A percentile compares a stretch with the other conserved stretches of the same genome.
Conservation (phyloP, 1,140 invertebrate genomes). For the Caenorhabditis brenneri region DNA sequence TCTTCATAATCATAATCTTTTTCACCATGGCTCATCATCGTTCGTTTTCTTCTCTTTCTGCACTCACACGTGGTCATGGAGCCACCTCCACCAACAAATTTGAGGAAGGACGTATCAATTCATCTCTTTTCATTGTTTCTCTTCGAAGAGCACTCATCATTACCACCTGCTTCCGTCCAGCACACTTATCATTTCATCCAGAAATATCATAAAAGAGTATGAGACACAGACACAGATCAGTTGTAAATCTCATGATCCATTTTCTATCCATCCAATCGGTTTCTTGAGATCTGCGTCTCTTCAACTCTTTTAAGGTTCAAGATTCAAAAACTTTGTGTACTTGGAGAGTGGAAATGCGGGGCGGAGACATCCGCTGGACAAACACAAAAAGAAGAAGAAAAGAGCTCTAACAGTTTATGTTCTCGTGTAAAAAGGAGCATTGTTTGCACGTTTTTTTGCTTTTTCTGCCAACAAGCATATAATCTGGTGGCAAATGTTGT, state of each 20-base stretch:
- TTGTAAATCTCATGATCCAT: slow-evolving; percentile 39
- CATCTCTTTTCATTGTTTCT: background rate
- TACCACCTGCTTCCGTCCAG: slow-evolving; percentile 9
- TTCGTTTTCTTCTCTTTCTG: background rate
- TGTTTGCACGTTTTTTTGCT: slow-evolving; percentile 23
- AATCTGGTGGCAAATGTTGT: background rate
- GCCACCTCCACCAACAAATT: background rate
- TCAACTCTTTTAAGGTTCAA: slow-evolving; percentile 17
- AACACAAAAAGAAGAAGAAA: background rate
- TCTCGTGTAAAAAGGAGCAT: background rate
- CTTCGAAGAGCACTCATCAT: slow-evolving; percentile 14
- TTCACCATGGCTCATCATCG: background rate
- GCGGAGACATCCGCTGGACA: slow-evolving; percentile 29
- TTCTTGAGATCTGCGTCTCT: slow-evolving; percentile 34
- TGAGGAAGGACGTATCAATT: background rate
- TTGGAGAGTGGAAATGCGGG: background rate
- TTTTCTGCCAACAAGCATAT: background rate
- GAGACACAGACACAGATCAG: background rate
- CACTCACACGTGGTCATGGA: slow-evolving; percentile 6
- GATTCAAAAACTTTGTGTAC: slow-evolving; percentile 15
- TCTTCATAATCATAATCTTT: slow-evolving; percentile 8
- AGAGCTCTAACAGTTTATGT: slow-evolving; percentile 13
- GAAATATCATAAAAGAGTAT: background rate
- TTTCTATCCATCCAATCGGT: slow-evolving; percentile 6
- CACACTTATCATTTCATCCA: background rate